Base-by-base conservation (phyloP, 2,888 invertebrate species). In the Pseudococcus viburni region DNA sequence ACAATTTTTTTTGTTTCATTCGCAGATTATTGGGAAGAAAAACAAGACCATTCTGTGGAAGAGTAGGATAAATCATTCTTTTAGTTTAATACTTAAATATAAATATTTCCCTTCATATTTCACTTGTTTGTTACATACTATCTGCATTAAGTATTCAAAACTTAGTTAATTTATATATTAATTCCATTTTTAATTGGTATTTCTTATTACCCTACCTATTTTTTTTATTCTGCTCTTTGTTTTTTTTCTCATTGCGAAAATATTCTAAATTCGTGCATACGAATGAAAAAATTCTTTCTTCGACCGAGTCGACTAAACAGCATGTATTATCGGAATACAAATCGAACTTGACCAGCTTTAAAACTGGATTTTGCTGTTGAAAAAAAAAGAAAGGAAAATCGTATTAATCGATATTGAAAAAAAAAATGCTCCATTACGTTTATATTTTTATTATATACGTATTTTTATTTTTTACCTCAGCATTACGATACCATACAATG, bases 51-150 rank as follows among this genome's bases (percentile, higher is more conserved):
- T 83, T 83, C 80, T 83, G 46, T 46, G 26, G 80, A 46, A 26
- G 80, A 83, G 80, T 83, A 83, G 80, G 80, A 83, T 83, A 33
- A 83, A 83, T 83, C 46, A 46, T 83, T 83, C 80, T 83, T 83
- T 83, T 83, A 83, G 80, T 8, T 83, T 83, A 83, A 19, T 83
- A 83, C 0, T 46, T 83, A 19, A 83, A 83, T 83, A 83, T 83
- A 46, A 83, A 83, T 83, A 83, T 46, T 83, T 83, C 22, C 22
- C 46, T 46, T 83, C 46, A 46, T 83, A 83, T 46, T 83, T 83
- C 80, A 83, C 80, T 83, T 83, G 80, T 83, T 83, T 83, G 80
- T 83, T 83, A 73, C 73, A 73, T 83, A 46, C 33, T 46, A 83
- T 83, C 80, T 83, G 80, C 80, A 83, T 83, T 83, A 83, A 46